These are phyloP conservation scores for Raja brachyura DNA, from an alignment of 2,113 vertebrate genomes.

Conservation along the genomic window DNA sequence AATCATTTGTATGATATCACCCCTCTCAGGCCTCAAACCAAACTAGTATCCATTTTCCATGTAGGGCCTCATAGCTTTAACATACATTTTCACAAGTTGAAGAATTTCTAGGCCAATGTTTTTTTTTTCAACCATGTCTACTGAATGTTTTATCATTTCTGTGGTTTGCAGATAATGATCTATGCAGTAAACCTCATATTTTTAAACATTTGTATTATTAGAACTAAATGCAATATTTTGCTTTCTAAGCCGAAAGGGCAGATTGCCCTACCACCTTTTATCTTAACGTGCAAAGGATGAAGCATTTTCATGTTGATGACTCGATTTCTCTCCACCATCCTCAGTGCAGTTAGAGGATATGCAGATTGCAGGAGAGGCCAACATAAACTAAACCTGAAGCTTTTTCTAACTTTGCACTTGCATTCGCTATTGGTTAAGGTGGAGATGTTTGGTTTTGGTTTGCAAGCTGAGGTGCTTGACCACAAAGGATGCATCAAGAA, in stretches of 20 bases:
- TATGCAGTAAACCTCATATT: background rate
- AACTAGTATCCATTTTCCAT: too few species aligned
- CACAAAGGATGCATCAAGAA: background rate
- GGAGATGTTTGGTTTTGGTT: background rate
- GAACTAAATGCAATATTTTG: too few species aligned
- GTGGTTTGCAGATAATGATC: background rate
- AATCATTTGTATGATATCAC: too few species aligned
- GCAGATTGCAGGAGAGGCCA: background rate
- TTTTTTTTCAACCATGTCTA: background rate
- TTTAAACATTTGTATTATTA: too few species aligned
- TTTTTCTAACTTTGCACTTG: background rate
- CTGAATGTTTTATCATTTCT: background rate
- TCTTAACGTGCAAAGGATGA: background rate
- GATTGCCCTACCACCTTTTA: background rate
- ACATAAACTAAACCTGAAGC: background rate
- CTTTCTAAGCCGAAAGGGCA: too few species aligned
- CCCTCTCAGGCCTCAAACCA: too few species aligned
- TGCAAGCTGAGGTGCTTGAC: background rate
- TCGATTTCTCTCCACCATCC: background rate
- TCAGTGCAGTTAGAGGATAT: background rate
- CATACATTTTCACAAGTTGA: too few species aligned
- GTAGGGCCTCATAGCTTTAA: too few species aligned
- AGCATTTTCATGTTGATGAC: background rate
- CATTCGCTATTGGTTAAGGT: background rate
- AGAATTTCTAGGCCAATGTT: too few species aligned